phyloP scores from a whole-genome alignment of 2,888 invertebrate species.

The Callyntrura sp. region DNA sequence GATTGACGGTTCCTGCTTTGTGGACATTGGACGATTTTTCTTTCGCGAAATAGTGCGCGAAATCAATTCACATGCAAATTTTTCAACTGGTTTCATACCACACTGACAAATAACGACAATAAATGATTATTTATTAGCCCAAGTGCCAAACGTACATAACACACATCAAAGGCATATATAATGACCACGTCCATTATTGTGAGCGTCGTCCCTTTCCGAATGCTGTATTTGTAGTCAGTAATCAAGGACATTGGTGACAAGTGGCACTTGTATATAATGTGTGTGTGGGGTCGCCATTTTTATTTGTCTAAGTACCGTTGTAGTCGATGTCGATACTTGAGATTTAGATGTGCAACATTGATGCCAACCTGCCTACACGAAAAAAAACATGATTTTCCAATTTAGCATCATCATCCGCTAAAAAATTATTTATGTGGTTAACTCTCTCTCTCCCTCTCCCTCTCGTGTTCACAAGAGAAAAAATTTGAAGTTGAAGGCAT shows the following conservation, averaged over 20 bases:
- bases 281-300: slow-evolving; percentile 40
- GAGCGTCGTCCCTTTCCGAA: too few relatives aligned
- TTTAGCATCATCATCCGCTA: slow-evolving; percentile 28
- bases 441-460: not conserved
- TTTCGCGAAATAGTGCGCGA: not conserved
- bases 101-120: not conserved
- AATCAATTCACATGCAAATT: slow-evolving; percentile 24
- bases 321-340: too few relatives aligned
- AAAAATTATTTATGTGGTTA: not conserved
- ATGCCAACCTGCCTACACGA: slow-evolving; percentile 19
- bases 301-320: slow-evolving; percentile 46
- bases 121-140: slow-evolving; percentile 34
- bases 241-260: slow-evolving; percentile 58
- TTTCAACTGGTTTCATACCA: slow-evolving; percentile 40
- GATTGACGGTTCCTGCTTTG: too few relatives aligned
- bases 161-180: slow-evolving; percentile 10
- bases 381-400: slow-evolving; percentile 69
- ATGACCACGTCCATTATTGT: too few relatives aligned
- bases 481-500: not conserved
- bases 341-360: not conserved
- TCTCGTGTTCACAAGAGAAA: not conserved
- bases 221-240: slow-evolving; percentile 3
- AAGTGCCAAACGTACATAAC: too few relatives aligned
- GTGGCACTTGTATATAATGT: slow-evolving; percentile 12
- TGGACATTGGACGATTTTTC: too few relatives aligned